Percentiles rank a stretch among this genome's conserved stretches.
These are phyloP conservation scores for Cepaea nemoralis DNA, from an alignment of 1,140 invertebrate genomes.

Conservation along the genomic window DNA sequence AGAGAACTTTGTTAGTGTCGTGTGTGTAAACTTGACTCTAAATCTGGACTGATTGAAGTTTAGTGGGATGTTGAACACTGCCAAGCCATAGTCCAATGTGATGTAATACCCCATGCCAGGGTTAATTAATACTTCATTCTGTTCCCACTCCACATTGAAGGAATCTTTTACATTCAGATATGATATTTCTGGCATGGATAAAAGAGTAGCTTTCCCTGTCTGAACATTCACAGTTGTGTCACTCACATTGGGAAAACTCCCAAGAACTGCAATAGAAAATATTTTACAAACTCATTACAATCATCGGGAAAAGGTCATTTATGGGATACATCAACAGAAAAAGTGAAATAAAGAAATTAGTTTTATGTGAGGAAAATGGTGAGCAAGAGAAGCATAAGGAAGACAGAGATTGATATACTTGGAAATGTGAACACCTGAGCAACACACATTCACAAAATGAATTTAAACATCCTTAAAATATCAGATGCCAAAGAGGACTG, in stretches of 20 bases:
- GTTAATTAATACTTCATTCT: neutral
- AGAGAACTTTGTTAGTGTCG: too few relatives aligned
- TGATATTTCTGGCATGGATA: neutral
- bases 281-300: neutral
- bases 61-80: neutral
- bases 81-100: slow-evolving; percentile 3
- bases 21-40: neutral
- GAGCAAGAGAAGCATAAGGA: too few relatives aligned
- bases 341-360: too few relatives aligned
- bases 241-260: neutral
- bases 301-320: neutral
- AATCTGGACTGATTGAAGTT: neutral
- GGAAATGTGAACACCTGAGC: too few relatives aligned
- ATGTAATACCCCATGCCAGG: neutral
- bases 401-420: too few relatives aligned
- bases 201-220: slow-evolving; percentile 10
- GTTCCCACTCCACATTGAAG: slow-evolving; percentile 12
- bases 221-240: neutral
- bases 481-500: too few relatives aligned
- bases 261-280: neutral
- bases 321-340: too few relatives aligned
- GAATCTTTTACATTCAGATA: neutral
- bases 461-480: too few relatives aligned
- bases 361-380: too few relatives aligned
- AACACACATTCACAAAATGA: too few relatives aligned